These are phyloP conservation scores for Axinella damicornis DNA, from an alignment of 37 sponge, comb jelly and placozoan species.

Conservation along the genomic window DNA sequence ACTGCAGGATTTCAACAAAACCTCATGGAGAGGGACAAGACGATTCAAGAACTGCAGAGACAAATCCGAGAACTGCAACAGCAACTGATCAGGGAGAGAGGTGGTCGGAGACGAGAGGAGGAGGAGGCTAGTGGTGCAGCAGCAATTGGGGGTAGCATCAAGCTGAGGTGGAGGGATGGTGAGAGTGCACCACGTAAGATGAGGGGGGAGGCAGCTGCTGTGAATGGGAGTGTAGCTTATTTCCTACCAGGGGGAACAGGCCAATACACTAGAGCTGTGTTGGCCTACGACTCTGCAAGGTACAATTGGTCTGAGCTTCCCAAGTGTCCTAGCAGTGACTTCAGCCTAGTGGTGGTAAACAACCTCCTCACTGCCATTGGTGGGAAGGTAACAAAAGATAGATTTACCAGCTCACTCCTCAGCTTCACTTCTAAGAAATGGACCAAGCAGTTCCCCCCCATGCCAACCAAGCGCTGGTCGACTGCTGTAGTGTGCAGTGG, in stretches of 20 bases:
- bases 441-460: too few species aligned
- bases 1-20: too few species aligned
- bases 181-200: not conserved
- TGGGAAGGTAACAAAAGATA: too few species aligned
- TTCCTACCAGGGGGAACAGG: not conserved
- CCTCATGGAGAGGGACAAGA: too few species aligned
- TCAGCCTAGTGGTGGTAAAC: constrained; percentile 10
- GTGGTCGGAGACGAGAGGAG: too few species aligned
- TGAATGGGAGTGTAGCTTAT: not conserved
- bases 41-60: too few species aligned
- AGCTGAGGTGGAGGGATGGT: constrained; percentile 13
- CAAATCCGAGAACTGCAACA: too few species aligned
- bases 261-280: not conserved
- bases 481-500: not conserved
- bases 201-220: not conserved
- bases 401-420: not conserved
- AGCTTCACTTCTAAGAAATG: not conserved
- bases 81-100: too few species aligned
- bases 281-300: too few species aligned
- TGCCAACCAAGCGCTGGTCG: not conserved
- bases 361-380: not conserved
- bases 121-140: too few species aligned
- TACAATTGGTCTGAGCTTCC: too few species aligned
- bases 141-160: not conserved
- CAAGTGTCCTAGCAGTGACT: not conserved